Percentiles rank a stretch among this genome's conserved stretches.
phyloP scores from a whole-genome alignment of 1,140 invertebrate genomes.

The Bombus pascuorum region DNA sequence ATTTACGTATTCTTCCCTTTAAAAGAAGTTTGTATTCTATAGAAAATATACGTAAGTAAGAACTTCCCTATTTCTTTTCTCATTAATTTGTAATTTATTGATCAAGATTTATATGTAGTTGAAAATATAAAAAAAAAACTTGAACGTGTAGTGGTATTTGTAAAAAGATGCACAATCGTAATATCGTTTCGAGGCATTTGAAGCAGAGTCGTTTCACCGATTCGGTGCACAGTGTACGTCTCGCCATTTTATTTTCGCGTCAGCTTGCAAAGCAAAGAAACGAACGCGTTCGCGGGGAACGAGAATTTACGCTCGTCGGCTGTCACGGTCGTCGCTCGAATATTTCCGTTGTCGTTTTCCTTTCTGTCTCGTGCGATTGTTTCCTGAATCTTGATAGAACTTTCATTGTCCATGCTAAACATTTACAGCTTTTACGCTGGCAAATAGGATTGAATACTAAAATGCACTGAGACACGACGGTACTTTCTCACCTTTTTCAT shows the following conservation, averaged over 20 bases:
- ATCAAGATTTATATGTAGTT: too few relatives aligned
- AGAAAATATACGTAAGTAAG: background rate
- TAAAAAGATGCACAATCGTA: background rate
- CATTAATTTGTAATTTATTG: background rate
- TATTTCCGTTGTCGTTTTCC: background rate
- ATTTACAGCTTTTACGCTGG: background rate
- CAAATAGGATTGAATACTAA: background rate
- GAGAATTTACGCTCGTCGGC: conserved; percentile 40
- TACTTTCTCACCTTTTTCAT: background rate
- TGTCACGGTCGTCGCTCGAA: background rate
- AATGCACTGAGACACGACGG: background rate
- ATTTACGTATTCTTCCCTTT: too few relatives aligned
- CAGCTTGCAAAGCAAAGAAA: conserved; percentile 14
- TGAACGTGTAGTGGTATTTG: background rate
- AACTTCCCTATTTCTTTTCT: background rate
- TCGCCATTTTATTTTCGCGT: conserved; percentile 34
- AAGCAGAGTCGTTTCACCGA: background rate
- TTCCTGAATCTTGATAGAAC: conserved; percentile 13
- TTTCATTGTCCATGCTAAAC: background rate
- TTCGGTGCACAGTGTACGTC: background rate
- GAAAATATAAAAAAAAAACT: too few relatives aligned
- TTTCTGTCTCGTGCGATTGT: background rate
- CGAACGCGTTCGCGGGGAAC: background rate
- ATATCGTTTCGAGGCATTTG: too few relatives aligned
- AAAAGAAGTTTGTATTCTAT: background rate